These are phyloP conservation scores for Mimumesa dahlbomi DNA, from an alignment of 2,888 invertebrate genomes.

Conservation along the genomic window DNA sequence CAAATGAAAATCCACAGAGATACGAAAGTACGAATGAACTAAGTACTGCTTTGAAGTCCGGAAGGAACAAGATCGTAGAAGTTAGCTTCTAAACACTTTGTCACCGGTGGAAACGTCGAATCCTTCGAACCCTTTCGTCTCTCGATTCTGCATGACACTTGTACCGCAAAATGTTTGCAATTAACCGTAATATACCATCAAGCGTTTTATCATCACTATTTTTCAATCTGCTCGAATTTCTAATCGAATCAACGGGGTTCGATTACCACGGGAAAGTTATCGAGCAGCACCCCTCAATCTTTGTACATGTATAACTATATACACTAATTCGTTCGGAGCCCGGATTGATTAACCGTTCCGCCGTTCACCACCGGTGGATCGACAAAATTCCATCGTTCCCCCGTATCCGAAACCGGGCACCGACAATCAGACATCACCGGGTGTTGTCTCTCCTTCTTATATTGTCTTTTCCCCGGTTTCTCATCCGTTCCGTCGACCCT, in stretches of 20 bases:
- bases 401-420: slow-evolving; percentile 15
- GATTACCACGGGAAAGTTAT: slow-evolving; percentile 2
- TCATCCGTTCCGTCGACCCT: slow-evolving; percentile 42
- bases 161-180: no score
- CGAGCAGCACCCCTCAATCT: slow-evolving; percentile 3
- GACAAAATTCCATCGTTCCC: slow-evolving; percentile 3
- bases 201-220: neutral
- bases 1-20: no score
- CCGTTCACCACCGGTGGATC: slow-evolving; percentile 1
- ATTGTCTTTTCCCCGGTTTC: slow-evolving; percentile 11
- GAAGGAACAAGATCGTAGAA: no score
- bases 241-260: neutral
- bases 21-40: neutral
- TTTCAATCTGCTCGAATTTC: neutral
- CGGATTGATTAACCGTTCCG: slow-evolving; percentile 36
- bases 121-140: no score
- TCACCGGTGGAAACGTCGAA: no score
- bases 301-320: slow-evolving; percentile 30
- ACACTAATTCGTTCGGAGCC: slow-evolving; percentile 29
- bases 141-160: no score
- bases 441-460: neutral
- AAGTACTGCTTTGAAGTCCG: no score
- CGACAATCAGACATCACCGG: slow-evolving; percentile 10
- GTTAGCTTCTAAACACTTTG: no score
- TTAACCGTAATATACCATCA: no score